These are phyloP conservation scores for Indicator maculatus DNA, from an alignment of 2,113 vertebrate genomes.

Conservation along the genomic window DNA sequence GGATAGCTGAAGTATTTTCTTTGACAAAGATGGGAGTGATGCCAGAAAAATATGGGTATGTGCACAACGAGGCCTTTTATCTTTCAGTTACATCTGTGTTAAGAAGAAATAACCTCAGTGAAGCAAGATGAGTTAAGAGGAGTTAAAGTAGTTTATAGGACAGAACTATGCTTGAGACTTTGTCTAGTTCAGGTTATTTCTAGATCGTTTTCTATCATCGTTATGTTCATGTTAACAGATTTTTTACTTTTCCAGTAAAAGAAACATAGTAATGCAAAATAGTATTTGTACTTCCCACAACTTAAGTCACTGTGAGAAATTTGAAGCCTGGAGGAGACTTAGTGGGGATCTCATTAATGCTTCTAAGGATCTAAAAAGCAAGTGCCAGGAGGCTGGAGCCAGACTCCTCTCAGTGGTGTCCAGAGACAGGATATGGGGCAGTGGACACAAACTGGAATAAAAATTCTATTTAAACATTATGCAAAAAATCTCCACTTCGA, in stretches of 20 bases:
- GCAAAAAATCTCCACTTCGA: no score
- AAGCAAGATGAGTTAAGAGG: background rate
- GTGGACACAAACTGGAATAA: no score
- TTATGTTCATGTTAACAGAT: background rate
- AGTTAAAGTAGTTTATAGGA: background rate
- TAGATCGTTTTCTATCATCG: background rate
- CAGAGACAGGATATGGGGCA: no score
- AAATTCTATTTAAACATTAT: no score
- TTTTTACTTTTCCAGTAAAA: background rate
- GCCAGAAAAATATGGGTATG: background rate
- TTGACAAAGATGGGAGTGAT: background rate
- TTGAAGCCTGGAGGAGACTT: no score
- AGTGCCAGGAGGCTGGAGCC: no score
- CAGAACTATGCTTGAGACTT: background rate
- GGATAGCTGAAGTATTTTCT: conserved; percentile 16
- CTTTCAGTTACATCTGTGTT: background rate
- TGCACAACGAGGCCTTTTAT: conserved; percentile 17
- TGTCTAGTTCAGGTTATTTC: background rate
- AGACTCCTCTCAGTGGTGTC: no score
- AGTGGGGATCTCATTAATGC: no score
- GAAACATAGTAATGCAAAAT: background rate
- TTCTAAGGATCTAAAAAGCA: no score
- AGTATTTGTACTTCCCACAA: background rate
- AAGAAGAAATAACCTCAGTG: conserved; percentile 1
- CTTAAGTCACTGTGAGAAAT: no score